A percentile compares a stretch with the other conserved stretches of the same genome.
These are phyloP conservation scores for Sorex maritimensis DNA, from an alignment of 2,797 vertebrate species.

Conservation along the genomic window DNA sequence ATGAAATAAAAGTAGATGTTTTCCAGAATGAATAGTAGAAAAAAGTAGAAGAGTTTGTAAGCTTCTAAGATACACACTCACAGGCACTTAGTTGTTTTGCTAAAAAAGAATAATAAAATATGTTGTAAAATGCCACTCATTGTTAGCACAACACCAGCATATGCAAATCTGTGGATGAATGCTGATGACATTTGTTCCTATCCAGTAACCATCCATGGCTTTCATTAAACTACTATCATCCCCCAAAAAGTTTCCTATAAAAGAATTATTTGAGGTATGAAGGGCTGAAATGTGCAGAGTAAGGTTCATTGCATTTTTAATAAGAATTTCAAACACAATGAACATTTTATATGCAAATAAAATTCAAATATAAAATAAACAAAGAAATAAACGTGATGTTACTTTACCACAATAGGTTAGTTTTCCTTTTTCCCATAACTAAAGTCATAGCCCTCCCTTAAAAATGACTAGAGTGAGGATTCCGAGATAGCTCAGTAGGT, in stretches of 20 bases:
- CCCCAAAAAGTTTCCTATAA: conserved; percentile 68
- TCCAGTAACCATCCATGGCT: conserved; percentile 42
- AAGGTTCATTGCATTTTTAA: conserved; percentile 78
- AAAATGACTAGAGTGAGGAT: not conserved
- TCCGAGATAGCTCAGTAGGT: too few species aligned
- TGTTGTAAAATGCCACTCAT: not conserved
- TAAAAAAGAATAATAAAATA: conserved; percentile 53
- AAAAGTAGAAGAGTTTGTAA: conserved; percentile 53
- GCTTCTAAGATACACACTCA: conserved; percentile 6
- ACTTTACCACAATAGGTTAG: conserved; percentile 45
- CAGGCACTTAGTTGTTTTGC: conserved; percentile 47
- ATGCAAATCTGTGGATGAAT: not conserved
- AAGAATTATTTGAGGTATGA: conserved; percentile 71
- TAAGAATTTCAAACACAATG: conserved; percentile 77
- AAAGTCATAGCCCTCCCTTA: not conserved
- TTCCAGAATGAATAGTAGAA: conserved; percentile 71
- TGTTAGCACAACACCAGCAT: not conserved
- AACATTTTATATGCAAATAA: conserved; percentile 80
- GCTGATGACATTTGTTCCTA: conserved; percentile 37
- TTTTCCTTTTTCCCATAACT: conserved; percentile 23
- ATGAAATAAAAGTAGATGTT: conserved; percentile 70
- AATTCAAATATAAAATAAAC: conserved; percentile 63
- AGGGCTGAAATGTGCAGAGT: conserved; percentile 71
- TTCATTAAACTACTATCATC: conserved; percentile 72
- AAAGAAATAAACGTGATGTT: conserved; percentile 57